These are phyloP conservation scores for Tragelaphus scriptus DNA, from an alignment of 2,113 vertebrate species.

Conservation along the genomic window DNA sequence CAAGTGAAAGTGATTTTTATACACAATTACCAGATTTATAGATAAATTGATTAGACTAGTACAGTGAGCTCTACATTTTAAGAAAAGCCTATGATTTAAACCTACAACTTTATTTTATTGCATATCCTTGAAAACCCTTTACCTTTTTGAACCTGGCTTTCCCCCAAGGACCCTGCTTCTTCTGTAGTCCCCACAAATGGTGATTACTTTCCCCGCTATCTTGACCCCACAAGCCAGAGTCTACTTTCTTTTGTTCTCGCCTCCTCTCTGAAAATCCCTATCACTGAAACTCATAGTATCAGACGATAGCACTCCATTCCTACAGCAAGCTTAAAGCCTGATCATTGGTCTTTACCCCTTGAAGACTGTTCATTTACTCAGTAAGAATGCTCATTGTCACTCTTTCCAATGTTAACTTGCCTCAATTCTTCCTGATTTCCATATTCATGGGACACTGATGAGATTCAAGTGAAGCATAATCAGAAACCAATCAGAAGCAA, in stretches of 20 bases:
- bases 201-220: not conserved
- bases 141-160: not conserved
- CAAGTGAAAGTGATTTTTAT: not conserved
- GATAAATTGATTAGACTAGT: not conserved
- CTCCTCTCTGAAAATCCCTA: not conserved
- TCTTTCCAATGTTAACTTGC: not conserved
- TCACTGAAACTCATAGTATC: not conserved
- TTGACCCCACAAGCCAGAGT: not conserved
- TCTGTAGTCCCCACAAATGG: not conserved
- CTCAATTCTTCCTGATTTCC: not conserved
- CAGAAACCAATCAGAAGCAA: not conserved
- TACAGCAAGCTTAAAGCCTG: not conserved
- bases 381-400: not conserved
- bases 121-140: not conserved
- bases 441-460: not conserved
- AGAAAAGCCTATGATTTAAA: not conserved
- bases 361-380: not conserved
- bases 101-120: not conserved
- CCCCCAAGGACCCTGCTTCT: not conserved
- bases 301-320: not conserved
- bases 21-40: not conserved
- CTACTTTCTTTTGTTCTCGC: not conserved
- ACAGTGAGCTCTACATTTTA: not conserved
- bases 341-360: not conserved
- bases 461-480: not conserved